These are phyloP conservation scores for Lagopus leucura DNA, from an alignment of 2,113 vertebrate genomes.

Conservation along the genomic window DNA sequence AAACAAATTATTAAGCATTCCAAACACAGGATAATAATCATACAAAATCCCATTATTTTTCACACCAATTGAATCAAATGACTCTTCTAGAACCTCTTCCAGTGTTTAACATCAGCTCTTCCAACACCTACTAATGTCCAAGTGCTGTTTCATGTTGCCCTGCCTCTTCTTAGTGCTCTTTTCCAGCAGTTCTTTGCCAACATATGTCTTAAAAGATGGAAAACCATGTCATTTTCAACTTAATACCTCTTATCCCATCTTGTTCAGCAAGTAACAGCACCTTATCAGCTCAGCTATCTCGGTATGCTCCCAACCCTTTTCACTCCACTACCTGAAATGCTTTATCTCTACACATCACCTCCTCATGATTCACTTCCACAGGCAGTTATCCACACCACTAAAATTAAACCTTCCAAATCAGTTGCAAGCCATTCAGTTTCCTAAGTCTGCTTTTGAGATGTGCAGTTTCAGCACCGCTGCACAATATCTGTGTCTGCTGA, in stretches of 20 bases:
- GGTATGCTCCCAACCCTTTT: not conserved
- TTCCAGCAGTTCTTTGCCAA: not conserved
- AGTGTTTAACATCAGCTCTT: not conserved
- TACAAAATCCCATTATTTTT: not conserved
- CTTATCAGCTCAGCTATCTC: not conserved
- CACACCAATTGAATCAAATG: not conserved
- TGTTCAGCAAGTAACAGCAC: not conserved
- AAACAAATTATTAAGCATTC: not conserved
- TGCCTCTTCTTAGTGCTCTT: not conserved
- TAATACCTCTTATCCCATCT: not conserved
- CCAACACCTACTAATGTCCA: rapidly evolving
- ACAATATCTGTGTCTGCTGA: not conserved
- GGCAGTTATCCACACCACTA: not conserved
- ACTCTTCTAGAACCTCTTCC: not conserved
- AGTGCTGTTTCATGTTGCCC: not conserved
- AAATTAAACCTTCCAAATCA: not conserved
- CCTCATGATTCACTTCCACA: not conserved
- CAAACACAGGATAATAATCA: not conserved
- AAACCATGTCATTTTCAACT: not conserved
- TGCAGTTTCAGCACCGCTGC: not conserved
- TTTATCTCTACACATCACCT: not conserved
- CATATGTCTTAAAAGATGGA: no score
- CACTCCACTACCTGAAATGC: not conserved
- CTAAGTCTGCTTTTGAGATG: not conserved
- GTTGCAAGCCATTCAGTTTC: not conserved